These are phyloP conservation scores for Macroglossus sobrinus DNA, from an alignment of 2,113 vertebrate species.

Conservation along the genomic window DNA sequence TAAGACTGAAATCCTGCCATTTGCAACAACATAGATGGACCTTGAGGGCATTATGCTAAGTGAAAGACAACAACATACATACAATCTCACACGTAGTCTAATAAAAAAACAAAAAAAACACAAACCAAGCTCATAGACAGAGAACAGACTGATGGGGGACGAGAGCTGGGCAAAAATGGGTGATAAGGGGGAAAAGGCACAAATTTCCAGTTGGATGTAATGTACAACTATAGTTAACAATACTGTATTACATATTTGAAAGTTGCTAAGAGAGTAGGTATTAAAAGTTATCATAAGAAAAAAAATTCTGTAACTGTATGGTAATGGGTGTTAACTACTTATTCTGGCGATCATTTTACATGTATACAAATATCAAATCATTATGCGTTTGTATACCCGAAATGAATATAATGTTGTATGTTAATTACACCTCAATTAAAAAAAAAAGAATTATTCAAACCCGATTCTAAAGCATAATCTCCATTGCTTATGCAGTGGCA, in stretches of 20 bases:
- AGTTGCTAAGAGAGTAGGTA: not conserved
- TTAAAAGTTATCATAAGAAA: not conserved
- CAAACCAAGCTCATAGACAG: too few species aligned
- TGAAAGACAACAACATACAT: too few species aligned
- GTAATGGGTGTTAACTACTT: not conserved
- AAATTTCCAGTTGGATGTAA: too few species aligned
- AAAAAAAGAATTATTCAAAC: not conserved
- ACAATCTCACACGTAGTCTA: too few species aligned
- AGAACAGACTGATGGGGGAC: too few species aligned
- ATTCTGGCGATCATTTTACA: not conserved
- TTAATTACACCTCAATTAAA: not conserved
- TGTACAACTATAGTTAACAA: not conserved
- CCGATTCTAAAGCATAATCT: not conserved
- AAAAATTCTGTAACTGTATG: not conserved
- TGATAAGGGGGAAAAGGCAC: too few species aligned
- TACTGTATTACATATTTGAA: not conserved
- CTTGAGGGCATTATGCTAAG: too few species aligned
- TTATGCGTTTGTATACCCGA: not conserved
- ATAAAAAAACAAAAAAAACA: too few species aligned
- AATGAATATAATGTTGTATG: not conserved
- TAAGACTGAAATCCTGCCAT: too few species aligned
- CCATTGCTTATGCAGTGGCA: not conserved
- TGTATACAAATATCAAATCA: not conserved
- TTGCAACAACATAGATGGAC: too few species aligned
- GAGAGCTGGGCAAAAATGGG: too few species aligned